Percentiles rank a stretch among this genome's conserved stretches.
Conservation (phyloP, 2,888 invertebrate species). For the Dendrolimus houi region DNA sequence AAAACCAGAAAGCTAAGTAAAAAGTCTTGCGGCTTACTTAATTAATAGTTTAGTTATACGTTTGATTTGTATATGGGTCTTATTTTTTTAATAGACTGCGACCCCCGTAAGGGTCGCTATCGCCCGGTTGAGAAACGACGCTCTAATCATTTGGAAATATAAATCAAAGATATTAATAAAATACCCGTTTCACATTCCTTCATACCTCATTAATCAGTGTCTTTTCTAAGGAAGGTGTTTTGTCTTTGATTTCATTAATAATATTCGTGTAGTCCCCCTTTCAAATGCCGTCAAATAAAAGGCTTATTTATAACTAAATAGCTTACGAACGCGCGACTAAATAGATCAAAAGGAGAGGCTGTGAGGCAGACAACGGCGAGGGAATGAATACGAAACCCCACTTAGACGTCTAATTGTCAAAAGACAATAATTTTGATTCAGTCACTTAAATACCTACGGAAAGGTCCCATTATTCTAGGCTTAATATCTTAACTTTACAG, state of each 20-base stretch:
- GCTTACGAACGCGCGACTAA: slow-evolving; percentile 6
- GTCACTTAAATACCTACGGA: background rate
- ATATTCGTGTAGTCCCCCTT: slow-evolving; percentile 1
- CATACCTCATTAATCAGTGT: slow-evolving; percentile 26
- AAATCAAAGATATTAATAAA: slow-evolving; percentile 6
- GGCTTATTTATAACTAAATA: slow-evolving; percentile 8
- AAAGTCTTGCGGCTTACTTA: too few species aligned
- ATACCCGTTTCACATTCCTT: slow-evolving; percentile 13
- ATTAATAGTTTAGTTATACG: too few species aligned
- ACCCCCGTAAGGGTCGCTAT: too few species aligned
- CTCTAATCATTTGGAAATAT: background rate
- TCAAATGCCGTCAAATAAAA: slow-evolving; percentile 2
- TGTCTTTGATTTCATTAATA: slow-evolving; percentile 24
- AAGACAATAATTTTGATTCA: background rate
- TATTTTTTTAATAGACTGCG: too few species aligned
- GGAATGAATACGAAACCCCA: background rate
- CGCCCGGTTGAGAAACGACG: too few species aligned
- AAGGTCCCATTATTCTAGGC: too few species aligned
- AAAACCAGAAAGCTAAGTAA: too few species aligned
- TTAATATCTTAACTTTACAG: too few species aligned
- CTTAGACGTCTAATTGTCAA: background rate
- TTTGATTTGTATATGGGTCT: too few species aligned
- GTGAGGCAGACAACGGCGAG: slow-evolving; percentile 1
- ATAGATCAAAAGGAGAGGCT: slow-evolving; percentile 5
- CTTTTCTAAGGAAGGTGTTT: slow-evolving; percentile 20